phyloP scores from a whole-genome alignment of 2,113 vertebrate species.

The Ptychochromis oligacanthus region DNA sequence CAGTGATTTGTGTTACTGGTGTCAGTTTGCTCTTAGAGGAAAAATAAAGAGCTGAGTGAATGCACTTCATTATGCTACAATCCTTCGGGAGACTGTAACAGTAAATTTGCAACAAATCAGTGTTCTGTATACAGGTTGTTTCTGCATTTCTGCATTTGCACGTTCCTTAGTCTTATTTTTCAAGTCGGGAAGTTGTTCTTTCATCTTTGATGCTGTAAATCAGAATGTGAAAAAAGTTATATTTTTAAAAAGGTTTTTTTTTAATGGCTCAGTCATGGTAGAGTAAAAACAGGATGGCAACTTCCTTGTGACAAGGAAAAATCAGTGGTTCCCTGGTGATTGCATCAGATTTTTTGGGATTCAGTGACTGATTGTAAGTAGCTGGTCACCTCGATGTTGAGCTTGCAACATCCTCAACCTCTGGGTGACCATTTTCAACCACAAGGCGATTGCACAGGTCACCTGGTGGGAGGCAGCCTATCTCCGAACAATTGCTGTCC shows the following conservation, averaged over 20 bases:
- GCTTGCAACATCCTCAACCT: not conserved
- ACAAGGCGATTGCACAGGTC: too few species aligned
- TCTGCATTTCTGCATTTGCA: not conserved
- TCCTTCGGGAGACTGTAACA: not conserved
- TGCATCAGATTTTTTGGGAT: not conserved
- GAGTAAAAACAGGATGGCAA: too few species aligned
- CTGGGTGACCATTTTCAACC: too few species aligned
- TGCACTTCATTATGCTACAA: conserved; percentile 8
- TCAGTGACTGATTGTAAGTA: too few species aligned
- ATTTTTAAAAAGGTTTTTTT: not conserved
- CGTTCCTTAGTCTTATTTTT: not conserved
- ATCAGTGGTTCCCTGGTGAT: not conserved
- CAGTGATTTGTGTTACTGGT: conserved; percentile 27
- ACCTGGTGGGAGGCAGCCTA: not conserved
- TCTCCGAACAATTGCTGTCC: not conserved
- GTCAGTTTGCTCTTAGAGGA: not conserved
- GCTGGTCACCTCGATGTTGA: not conserved
- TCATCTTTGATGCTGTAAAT: not conserved
- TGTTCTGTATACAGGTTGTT: not conserved
- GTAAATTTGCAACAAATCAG: not conserved
- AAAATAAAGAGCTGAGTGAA: not conserved
- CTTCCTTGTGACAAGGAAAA: not conserved
- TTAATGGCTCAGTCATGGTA: not conserved
- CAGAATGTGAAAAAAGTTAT: too few species aligned
- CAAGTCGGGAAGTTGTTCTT: not conserved